Conservation (phyloP, 2,113 vertebrate genomes). For the Perca schrenkii region DNA sequence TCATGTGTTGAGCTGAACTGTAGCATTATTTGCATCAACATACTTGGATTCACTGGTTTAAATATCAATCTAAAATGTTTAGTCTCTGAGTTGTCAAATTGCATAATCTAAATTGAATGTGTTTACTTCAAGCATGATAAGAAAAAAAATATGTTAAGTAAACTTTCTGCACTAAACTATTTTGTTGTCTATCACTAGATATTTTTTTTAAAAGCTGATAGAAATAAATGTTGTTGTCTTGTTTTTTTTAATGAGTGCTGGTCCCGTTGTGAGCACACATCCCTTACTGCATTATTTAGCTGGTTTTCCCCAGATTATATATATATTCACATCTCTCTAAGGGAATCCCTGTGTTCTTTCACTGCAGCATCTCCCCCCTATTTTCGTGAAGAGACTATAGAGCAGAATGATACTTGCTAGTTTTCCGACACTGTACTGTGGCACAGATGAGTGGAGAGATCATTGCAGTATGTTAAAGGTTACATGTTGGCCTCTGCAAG, state of each 20-base stretch:
- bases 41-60: constrained; percentile 36
- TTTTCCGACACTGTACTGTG: constrained; percentile 31
- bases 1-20: constrained; percentile 27
- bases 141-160: too few relatives aligned
- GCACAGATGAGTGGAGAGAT: constrained; percentile 28
- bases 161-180: too few relatives aligned
- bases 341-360: constrained; percentile 46
- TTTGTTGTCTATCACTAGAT: too few relatives aligned
- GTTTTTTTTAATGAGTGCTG: too few relatives aligned
- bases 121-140: constrained; percentile 22
- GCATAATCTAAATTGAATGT: constrained; percentile 40
- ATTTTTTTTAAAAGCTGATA: too few relatives aligned
- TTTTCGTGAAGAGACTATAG: constrained; percentile 43
- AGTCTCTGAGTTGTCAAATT: constrained; percentile 16
- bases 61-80: constrained; percentile 36
- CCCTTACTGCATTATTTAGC: too few relatives aligned
- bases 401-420: constrained; percentile 38
- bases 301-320: neutral
- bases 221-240: too few relatives aligned
- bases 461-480: constrained; percentile 12
- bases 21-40: constrained; percentile 31
- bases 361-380: constrained; percentile 25
- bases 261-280: too few relatives aligned
- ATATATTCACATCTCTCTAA: constrained; percentile 47
- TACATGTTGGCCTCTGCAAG: too few relatives aligned